Conservation (phyloP, 1,140 invertebrate genomes). For the Popillia japonica region DNA sequence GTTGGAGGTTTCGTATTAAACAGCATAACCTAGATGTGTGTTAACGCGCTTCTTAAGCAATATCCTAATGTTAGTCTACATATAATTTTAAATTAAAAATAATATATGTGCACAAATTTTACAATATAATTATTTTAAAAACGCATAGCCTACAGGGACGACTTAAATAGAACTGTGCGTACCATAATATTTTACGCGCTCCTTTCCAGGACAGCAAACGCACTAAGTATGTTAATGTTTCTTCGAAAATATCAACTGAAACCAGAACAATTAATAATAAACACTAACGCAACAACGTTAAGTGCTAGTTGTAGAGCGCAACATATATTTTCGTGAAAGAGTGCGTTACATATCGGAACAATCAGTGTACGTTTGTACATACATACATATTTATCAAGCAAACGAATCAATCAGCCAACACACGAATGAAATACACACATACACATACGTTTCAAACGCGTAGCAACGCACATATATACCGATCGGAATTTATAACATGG, state of each 20-base stretch:
- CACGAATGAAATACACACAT: background rate
- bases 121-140: no score
- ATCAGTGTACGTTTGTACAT: background rate
- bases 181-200: no score
- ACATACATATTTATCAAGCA: background rate
- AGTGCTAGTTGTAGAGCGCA: background rate
- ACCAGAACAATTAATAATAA: constrained; percentile 6
- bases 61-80: no score
- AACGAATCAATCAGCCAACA: constrained; percentile 6
- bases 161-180: no score
- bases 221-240: background rate
- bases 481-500: constrained; percentile 23
- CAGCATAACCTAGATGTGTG: no score
- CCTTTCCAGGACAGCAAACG: no score
- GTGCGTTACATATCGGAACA: background rate
- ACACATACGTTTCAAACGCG: background rate
- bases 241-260: background rate
- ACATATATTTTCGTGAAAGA: background rate
- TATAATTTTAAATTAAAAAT: no score
- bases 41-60: no score
- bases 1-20: no score
- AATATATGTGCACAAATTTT: no score
- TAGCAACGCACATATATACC: background rate
- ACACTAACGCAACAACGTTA: background rate
- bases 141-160: no score